Evolutionary conservation across 2,888 invertebrate genomes (phyloP).

Genomic region (Lithodes maja): DNA sequence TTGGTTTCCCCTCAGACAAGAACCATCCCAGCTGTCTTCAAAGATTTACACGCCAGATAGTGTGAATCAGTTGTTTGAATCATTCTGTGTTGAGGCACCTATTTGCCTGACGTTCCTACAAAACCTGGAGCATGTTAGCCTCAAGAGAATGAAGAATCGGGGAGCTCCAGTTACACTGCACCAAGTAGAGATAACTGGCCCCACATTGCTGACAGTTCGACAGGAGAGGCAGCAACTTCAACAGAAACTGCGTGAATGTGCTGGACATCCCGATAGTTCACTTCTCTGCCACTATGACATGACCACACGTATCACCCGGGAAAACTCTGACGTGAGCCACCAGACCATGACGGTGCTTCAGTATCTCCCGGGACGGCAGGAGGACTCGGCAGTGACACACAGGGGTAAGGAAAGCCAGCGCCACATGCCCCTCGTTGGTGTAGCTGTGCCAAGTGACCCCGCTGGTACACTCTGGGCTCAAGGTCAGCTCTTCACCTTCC

Average conservation of each 20-base stretch:
- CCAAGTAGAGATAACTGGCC: slow-evolving; percentile 2
- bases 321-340: not conserved
- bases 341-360: not conserved
- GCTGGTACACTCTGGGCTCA: not conserved
- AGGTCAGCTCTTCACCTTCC: slow-evolving; percentile 35
- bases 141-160: not conserved
- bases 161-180: not conserved
- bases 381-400: not conserved
- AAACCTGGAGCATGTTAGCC: slow-evolving; percentile 27
- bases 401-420: not conserved
- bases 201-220: not conserved
- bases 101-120: slow-evolving; percentile 46
- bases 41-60: slow-evolving; percentile 20
- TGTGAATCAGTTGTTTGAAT: slow-evolving; percentile 6
- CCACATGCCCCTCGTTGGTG: slow-evolving; percentile 38
- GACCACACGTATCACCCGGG: not conserved
- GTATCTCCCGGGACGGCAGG: not conserved
- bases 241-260: slow-evolving; percentile 9
- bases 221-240: not conserved
- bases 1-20: slow-evolving; percentile 46
- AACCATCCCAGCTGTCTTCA: slow-evolving; percentile 23
- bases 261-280: not conserved
- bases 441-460: slow-evolving; percentile 9
- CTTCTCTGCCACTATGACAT: slow-evolving; percentile 16
- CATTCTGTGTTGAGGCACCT: slow-evolving; percentile 27